Evolutionary conservation across 1,140 invertebrate species (phyloP).

Genomic region (Gerris buenoi): DNA sequence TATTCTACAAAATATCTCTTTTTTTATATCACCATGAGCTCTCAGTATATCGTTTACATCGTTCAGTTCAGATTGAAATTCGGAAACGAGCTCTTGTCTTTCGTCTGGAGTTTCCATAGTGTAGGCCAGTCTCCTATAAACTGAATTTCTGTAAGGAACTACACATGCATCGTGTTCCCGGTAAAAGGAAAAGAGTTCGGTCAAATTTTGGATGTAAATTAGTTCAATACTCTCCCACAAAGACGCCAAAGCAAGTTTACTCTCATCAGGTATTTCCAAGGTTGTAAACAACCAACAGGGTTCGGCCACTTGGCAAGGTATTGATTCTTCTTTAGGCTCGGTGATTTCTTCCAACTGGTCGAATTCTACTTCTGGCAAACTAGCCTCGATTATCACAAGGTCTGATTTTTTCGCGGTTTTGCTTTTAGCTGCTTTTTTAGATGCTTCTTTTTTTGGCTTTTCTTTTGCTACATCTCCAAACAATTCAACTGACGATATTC

Average conservation of each 20-base stretch:
- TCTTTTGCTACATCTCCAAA: constrained; percentile 3
- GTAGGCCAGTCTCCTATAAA: background rate
- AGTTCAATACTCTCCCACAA: constrained; percentile 12
- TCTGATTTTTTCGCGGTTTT: background rate
- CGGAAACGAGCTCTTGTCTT: constrained; percentile 7
- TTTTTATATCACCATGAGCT: constrained; percentile 7
- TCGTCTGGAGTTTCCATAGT: constrained; percentile 4
- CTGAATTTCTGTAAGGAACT: constrained; percentile 9
- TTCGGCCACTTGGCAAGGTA: background rate
- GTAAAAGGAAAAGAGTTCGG: constrained; percentile 6
- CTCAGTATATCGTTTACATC: constrained; percentile 8
- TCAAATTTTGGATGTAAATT: constrained; percentile 6
- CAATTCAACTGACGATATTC: constrained; percentile 8
- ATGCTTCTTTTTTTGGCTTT: background rate
- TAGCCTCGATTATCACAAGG: background rate
- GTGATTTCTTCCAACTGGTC: constrained; percentile 2
- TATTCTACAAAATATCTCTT: constrained; percentile 13
- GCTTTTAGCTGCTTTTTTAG: background rate
- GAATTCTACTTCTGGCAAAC: background rate
- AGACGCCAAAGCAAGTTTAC: constrained; percentile 4
- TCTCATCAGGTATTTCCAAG: constrained; percentile 3
- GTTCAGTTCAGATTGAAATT: constrained; percentile 17
- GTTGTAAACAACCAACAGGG: constrained; percentile 5
- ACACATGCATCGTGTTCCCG: background rate
- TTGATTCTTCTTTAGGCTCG: background rate